Percentiles rank a stretch among this genome's conserved stretches.
These are phyloP conservation scores for Junonia oenone DNA, from an alignment of 2,888 invertebrate genomes.

Conservation along the genomic window DNA sequence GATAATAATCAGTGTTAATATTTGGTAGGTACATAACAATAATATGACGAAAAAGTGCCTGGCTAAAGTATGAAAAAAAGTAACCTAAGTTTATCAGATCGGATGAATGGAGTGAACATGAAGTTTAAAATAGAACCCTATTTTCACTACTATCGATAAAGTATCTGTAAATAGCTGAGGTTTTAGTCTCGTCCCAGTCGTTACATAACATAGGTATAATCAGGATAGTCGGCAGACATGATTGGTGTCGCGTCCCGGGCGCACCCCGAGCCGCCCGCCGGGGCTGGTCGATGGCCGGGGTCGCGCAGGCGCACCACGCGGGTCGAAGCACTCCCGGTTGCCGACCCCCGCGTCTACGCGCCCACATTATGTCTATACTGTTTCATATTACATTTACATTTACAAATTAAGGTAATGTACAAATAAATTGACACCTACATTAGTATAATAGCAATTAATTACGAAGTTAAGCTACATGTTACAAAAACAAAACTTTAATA, in stretches of 20 bases:
- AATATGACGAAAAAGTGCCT: too few relatives aligned
- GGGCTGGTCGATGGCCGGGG: conserved; percentile 60
- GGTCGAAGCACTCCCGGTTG: conserved; percentile 73
- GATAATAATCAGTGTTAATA: too few relatives aligned
- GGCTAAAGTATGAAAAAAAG: not conserved
- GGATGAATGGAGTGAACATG: too few relatives aligned
- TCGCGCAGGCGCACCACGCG: conserved; percentile 63
- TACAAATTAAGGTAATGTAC: not conserved
- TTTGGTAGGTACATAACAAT: too few relatives aligned
- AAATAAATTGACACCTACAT: not conserved
- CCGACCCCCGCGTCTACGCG: conserved; percentile 63
- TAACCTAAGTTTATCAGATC: not conserved
- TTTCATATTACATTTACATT: conserved; percentile 17
- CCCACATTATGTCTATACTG: conserved; percentile 38
- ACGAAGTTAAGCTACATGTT: not conserved
- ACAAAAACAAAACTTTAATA: not conserved
- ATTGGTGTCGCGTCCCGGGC: conserved; percentile 30
- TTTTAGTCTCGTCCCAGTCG: not conserved
- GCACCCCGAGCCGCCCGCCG: conserved; percentile 33
- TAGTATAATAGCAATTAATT: not conserved
- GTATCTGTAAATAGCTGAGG: not conserved
- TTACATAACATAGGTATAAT: not conserved
- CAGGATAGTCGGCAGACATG: conserved; percentile 23
- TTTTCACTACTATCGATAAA: not conserved
- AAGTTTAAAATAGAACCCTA: not conserved